A percentile compares a stretch with the other conserved stretches of the same genome.
phyloP scores from a whole-genome alignment of 2,888 invertebrate species.

The Nephrotoma flavescens region DNA sequence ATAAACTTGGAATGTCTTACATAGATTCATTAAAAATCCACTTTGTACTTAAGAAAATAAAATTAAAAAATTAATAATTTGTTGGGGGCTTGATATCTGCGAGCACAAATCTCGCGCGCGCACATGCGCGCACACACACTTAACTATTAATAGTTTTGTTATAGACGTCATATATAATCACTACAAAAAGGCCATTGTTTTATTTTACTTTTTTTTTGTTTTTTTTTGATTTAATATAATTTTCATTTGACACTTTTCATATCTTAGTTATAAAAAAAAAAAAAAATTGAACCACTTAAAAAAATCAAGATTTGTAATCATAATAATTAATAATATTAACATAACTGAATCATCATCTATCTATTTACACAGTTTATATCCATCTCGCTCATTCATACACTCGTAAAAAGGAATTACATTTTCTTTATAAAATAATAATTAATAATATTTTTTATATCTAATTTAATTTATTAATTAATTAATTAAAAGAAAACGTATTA shows the following conservation, averaged over 20 bases:
- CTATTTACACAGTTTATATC: background rate
- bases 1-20: background rate
- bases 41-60: background rate
- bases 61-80: background rate
- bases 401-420: background rate
- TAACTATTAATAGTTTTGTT: background rate
- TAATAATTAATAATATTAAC: background rate
- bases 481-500: background rate
- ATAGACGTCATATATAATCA: background rate
- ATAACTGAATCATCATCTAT: background rate
- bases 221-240: background rate
- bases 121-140: background rate
- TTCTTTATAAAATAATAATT: background rate
- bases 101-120: background rate
- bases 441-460: background rate
- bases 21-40: background rate
- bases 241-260: background rate
- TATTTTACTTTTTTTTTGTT: background rate
- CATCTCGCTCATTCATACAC: background rate
- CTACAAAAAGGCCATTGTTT: background rate
- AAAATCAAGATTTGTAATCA: background rate
- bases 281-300: background rate
- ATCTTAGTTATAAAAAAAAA: background rate
- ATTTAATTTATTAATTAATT: background rate
- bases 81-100: background rate